Evolutionary conservation across 2,113 vertebrate genomes (phyloP), one percentile per base, ranked within the genome.

Genomic region (Hyaena hyaena): DNA sequence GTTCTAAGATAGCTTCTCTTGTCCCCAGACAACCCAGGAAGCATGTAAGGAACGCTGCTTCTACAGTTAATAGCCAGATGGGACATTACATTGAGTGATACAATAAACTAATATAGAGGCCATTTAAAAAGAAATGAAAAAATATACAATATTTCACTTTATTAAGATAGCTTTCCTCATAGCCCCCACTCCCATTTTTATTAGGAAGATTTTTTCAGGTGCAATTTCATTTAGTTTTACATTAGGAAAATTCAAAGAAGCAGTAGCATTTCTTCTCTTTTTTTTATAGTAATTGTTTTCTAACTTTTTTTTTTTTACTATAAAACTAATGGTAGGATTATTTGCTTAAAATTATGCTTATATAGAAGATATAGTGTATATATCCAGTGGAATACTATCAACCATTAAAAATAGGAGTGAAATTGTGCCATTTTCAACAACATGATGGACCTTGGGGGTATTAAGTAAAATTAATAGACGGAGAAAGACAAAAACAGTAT

Each of bases 221-320:
- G 45, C 71, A 74, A 87, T 90, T 92, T 96, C 88, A 76, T 91
- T 95, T 85, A 73, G 31, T 65, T 95, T 96, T 86, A 80, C 17
- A 80, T 24, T 43, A 19, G 83, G 43, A 35, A 89, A 50, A 79
- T 61, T 89, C 19, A 39, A 45, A 92, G 63, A 86, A 93, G 33
- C 9, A 68, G 10, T 93, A 86, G n/a, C 10, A 79, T 79, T 55
- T 28, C 4, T 80, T 65, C 2, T n/a, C 17, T 31, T 77, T 81
- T 4, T 71, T 88, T 81, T 53, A 0, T 3, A 65, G 61, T 53
- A 76, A 55, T 90, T 92, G 21, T 71, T 96, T 94, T 61, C 69
- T 9, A 90, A 5, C 7, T 91, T 39, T 95, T 26, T 94, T 94
- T 92, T 2, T 58, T 85, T 87, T 86, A 66, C 50, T 79, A 28